Conservation (phyloP, 1,140 invertebrate genomes). For the Monomorium pharaonis region DNA sequence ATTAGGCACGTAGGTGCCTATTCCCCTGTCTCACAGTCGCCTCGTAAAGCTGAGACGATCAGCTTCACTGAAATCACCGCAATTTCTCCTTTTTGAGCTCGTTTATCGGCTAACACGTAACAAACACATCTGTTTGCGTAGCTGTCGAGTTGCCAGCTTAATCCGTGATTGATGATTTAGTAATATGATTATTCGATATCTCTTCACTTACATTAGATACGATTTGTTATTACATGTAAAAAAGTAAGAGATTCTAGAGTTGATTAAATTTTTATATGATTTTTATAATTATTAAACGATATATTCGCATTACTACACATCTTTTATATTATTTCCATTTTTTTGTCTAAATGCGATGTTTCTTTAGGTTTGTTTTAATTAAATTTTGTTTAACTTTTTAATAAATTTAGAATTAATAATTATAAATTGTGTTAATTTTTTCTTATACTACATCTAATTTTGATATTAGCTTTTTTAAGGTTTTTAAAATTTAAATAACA, state of each 20-base stretch:
- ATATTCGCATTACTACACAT: too few species aligned
- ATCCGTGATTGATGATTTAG: not conserved
- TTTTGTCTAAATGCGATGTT: not conserved
- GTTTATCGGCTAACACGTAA: constrained; percentile 1
- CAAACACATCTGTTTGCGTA: not conserved
- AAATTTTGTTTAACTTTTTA: not conserved
- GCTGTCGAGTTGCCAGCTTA: not conserved
- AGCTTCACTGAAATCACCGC: constrained; percentile 30
- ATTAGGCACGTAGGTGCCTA: constrained; percentile 58
- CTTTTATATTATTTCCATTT: too few species aligned
- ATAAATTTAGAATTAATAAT: not conserved
- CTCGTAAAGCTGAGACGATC: constrained; percentile 31
- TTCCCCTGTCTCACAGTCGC: constrained; percentile 40
- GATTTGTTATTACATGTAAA: not conserved
- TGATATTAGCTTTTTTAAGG: not conserved
- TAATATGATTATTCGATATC: not conserved
- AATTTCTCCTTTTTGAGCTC: not conserved
- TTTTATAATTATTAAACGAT: not conserved
- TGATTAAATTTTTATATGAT: not conserved
- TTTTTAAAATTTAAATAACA: constrained; percentile 25
- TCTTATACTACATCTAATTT: not conserved
- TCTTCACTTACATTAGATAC: not conserved
- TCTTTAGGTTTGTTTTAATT: not conserved
- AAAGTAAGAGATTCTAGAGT: not conserved
- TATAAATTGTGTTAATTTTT: not conserved